Evolutionary conservation across 2,888 invertebrate genomes (phyloP), one percentile per base, ranked within the genome.

Genomic region (Orthosia cruda): DNA sequence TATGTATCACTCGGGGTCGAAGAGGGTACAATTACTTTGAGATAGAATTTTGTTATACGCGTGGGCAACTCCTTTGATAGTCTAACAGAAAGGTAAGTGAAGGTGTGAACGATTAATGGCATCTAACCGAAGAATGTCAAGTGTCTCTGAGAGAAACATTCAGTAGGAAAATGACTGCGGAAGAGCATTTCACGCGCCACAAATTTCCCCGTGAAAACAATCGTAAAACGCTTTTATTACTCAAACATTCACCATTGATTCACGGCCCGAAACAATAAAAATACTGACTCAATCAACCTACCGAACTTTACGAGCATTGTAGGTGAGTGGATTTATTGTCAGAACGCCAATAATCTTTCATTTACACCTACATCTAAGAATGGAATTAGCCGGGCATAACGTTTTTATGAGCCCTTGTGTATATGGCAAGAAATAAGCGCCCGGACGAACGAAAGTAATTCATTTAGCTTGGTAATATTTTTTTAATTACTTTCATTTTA

Each of bases 271-370:
- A 95, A 96, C 95, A 96, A 96, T 96, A 96, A 96, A 96, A 96
- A 96, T 96, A 96, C 96, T 95, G 95, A 95, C 96, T 96, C 96
- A 96, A 96, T 96, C 96, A 96, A 96, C 94, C 94, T 93, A 92
- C 94, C 91, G 90, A 92, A 94, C 93, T 96, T 96, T 96, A 96
- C 93, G 94, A 93, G 90, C 92, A 89, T 91, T 92, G 91, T 94
- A 96, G 95, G 95, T 95, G 94, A 95, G 94, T 92, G 91, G 92
- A 94, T 95, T 96, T 95, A 96, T 94, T 94, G 93, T 92, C 90
- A 91, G 89, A 92, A 92, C 87, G 84, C 89, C 90, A 92, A 93
- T 96, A 94, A 95, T 94, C 91, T 95, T 94, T 91, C 92, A 93
- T 95, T 95, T 95, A 93, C 94, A 94, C 94, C 93, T 94, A 85